Evolutionary conservation across 2,888 invertebrate species (phyloP).

Genomic region (Bhutanitis thaidina): DNA sequence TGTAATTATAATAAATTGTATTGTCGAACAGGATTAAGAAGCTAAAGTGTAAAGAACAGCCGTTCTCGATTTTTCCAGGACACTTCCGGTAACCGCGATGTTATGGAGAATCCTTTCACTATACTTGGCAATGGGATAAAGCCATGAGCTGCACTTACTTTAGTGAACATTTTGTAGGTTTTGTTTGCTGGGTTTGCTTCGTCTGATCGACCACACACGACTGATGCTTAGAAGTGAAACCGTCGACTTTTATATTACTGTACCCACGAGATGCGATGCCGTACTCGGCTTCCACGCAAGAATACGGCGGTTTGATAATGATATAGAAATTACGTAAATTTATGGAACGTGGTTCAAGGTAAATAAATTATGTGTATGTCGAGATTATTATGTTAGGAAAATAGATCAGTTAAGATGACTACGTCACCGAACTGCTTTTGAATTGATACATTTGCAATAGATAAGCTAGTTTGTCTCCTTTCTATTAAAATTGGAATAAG

Average conservation of each 20-base stretch:
- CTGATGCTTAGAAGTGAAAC: conserved; percentile 60
- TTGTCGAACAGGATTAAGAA: too few species aligned
- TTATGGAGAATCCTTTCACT: conserved; percentile 55
- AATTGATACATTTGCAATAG: conserved; percentile 8
- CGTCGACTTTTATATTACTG: conserved; percentile 72
- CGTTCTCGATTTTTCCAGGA: conserved; percentile 20
- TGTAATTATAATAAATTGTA: too few species aligned
- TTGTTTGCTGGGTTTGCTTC: conserved; percentile 71
- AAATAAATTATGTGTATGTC: conserved; percentile 41
- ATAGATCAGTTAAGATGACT: conserved; percentile 11
- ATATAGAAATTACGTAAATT: conserved; percentile 74
- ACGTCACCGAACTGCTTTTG: not conserved
- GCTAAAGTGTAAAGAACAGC: too few species aligned
- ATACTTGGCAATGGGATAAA: conserved; percentile 27
- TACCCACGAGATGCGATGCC: conserved; percentile 60
- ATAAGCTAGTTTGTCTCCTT: conserved; percentile 7
- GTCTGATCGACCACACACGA: conserved; percentile 75
- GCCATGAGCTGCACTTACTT: conserved; percentile 62
- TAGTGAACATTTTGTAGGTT: conserved; percentile 63
- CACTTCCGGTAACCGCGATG: conserved; percentile 18
- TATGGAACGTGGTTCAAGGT: conserved; percentile 69
- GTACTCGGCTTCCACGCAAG: conserved; percentile 63
- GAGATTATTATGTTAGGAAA: conserved; percentile 23
- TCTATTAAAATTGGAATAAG: conserved; percentile 19
- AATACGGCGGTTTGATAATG: conserved; percentile 76